These are phyloP conservation scores for Stratiomys singularior DNA, from an alignment of 2,888 invertebrate genomes.

Conservation along the genomic window DNA sequence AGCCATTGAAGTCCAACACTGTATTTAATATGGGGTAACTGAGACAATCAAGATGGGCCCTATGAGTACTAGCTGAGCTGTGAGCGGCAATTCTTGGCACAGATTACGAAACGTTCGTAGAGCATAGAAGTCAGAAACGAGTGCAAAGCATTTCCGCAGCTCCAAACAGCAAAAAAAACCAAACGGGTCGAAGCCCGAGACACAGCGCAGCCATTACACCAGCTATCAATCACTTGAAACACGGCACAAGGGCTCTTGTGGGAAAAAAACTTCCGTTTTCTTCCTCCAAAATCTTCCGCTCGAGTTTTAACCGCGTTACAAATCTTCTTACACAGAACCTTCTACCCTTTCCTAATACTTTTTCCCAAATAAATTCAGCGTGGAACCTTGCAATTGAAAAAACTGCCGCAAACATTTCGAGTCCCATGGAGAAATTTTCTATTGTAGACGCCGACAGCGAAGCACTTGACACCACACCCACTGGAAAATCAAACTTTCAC, in stretches of 20 bases:
- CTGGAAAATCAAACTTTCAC: slow-evolving; percentile 8
- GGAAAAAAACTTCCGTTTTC: background rate
- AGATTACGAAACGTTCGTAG: no score
- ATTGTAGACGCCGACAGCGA: slow-evolving; percentile 30
- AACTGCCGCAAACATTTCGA: background rate
- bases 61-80: no score
- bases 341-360: no score
- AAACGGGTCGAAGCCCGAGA: slow-evolving; percentile 18
- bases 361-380: background rate
- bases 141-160: background rate
- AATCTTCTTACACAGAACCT: background rate
- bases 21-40: no score
- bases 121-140: no score
- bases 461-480: slow-evolving; percentile 42
- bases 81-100: no score
- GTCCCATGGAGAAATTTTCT: slow-evolving; percentile 7
- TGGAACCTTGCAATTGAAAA: background rate
- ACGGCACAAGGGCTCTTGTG: background rate
- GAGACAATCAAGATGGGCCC: no score
- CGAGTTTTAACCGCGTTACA: background rate
- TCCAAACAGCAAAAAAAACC: slow-evolving; percentile 3
- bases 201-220: slow-evolving; percentile 15
- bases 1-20: no score
- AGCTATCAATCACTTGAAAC: background rate
- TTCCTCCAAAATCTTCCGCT: background rate